phyloP scores from a whole-genome alignment of 2,113 vertebrate genomes.

The Callopanchax toddi region DNA sequence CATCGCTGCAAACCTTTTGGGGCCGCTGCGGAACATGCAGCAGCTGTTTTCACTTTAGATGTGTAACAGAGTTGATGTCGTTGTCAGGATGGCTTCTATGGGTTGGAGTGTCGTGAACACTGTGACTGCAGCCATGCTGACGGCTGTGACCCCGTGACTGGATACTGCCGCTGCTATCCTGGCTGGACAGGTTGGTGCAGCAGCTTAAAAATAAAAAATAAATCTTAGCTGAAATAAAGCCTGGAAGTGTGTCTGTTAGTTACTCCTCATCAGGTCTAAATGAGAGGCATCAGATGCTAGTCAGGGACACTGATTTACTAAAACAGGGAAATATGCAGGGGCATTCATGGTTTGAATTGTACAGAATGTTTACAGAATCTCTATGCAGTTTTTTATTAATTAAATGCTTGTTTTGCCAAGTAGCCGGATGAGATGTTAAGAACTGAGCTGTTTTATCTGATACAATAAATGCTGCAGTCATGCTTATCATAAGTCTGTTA shows the following conservation, averaged over 20 bases:
- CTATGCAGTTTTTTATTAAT: slow-evolving; percentile 48
- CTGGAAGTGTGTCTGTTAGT: slow-evolving; percentile 6
- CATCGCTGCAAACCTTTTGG: not conserved
- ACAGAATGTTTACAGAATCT: slow-evolving; percentile 57
- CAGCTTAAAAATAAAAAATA: not conserved
- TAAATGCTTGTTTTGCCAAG: slow-evolving; percentile 61
- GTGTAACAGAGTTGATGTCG: not conserved
- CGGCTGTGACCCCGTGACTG: slow-evolving; percentile 90
- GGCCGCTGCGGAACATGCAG: not conserved
- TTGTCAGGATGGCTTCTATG: slow-evolving; percentile 91
- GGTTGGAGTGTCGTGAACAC: slow-evolving; percentile 88
- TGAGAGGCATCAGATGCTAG: slow-evolving; percentile 12
- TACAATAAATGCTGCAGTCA: slow-evolving; percentile 39
- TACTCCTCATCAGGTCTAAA: slow-evolving; percentile 10
- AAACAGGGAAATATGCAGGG: slow-evolving; percentile 24
- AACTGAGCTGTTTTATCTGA: slow-evolving; percentile 42
- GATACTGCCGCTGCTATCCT: slow-evolving; percentile 92
- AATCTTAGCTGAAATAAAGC: not conserved
- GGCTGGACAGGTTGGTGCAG: slow-evolving; percentile 93
- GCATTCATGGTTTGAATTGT: slow-evolving; percentile 21
- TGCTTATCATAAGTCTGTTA: slow-evolving; percentile 44
- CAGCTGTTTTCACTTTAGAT: slow-evolving; percentile 13
- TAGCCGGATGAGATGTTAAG: slow-evolving; percentile 42
- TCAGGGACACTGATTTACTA: slow-evolving; percentile 10
- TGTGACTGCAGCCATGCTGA: slow-evolving; percentile 95